Evolutionary conservation across 1,140 invertebrate genomes (phyloP).

Genomic region (Drosophila nikananu): DNA sequence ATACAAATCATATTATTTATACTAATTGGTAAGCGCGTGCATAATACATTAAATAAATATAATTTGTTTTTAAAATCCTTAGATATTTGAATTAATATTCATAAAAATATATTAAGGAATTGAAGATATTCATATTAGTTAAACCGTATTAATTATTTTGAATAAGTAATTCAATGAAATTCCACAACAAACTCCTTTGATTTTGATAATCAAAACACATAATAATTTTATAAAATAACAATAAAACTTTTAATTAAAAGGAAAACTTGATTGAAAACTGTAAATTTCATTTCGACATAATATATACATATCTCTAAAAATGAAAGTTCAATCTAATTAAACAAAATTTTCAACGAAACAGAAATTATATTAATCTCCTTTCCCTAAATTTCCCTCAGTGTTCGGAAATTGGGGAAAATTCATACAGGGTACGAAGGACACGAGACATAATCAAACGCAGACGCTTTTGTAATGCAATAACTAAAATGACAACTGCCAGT

Average conservation of each 20-base stretch:
- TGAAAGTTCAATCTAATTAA: not conserved
- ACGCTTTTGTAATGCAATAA: constrained; percentile 77
- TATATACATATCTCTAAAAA: not conserved
- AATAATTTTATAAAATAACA: no score
- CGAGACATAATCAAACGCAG: constrained; percentile 79
- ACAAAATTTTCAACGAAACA: not conserved
- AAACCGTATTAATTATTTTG: no score
- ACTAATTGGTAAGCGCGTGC: no score
- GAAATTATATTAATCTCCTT: not conserved
- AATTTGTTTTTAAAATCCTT: no score
- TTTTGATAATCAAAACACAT: no score
- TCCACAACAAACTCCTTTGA: not conserved
- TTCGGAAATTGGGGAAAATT: constrained; percentile 16
- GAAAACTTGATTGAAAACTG: not conserved
- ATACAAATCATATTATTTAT: not conserved
- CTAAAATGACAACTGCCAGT: constrained; percentile 77
- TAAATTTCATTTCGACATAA: not conserved
- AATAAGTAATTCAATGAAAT: no score
- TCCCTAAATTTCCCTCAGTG: not conserved
- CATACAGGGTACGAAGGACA: constrained; percentile 56
- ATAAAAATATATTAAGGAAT: no score
- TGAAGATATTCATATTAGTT: no score
- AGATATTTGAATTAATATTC: no score
- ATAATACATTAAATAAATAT: no score
- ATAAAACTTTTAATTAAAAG: no score